Evolutionary conservation across 1,140 invertebrate genomes (phyloP), one percentile per base, ranked within the genome.

Genomic region (Nylanderia fulva): DNA sequence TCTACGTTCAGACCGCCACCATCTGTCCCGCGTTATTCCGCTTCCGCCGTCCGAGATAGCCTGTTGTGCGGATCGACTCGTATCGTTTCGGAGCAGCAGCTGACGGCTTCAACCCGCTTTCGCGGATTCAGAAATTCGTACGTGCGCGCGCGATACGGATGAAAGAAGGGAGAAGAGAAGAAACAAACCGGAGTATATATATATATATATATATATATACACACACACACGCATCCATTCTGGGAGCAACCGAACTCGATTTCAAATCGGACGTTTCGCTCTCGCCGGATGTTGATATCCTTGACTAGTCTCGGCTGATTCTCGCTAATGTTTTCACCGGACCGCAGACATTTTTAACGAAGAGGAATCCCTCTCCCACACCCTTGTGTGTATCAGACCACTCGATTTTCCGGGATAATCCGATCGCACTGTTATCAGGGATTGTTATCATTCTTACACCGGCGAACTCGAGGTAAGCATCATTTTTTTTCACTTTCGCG

Each of bases 381-480:
- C 29, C 29, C 3, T 11, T 5, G 29, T 42, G 29, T 42, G 21
- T 13, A 39, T 61, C 72, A 21, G 61, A 36, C 6, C 24, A 18
- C 2, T 36, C 58, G 27, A 48, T 48, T 39, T 58, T 42, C 64
- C 52, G 52, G 52, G 8, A 56, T 15, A 8, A 15, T 21, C 5
- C 27, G 18, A 42, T 21, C 54, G 21, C 72, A 39, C 9, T 6
- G 45, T n/a, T 36, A 7, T 24, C 15, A 11, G 15, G 9, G 18
- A 64, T 24, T 5, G 39, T 29, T 36, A 21, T 77, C 36, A 29
- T 24, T 5, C 1, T 0, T 8, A n/a, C 72, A 33, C 48, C 77
- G 64, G 64, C 77, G 15, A 42, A 7, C 4, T 68, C 45, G 21
- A 82, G 66, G 77, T 72, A 72, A 82, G 77, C 77, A 18, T 33